Conservation (phyloP, 1,140 invertebrate species). For the Cylas formicarius region DNA sequence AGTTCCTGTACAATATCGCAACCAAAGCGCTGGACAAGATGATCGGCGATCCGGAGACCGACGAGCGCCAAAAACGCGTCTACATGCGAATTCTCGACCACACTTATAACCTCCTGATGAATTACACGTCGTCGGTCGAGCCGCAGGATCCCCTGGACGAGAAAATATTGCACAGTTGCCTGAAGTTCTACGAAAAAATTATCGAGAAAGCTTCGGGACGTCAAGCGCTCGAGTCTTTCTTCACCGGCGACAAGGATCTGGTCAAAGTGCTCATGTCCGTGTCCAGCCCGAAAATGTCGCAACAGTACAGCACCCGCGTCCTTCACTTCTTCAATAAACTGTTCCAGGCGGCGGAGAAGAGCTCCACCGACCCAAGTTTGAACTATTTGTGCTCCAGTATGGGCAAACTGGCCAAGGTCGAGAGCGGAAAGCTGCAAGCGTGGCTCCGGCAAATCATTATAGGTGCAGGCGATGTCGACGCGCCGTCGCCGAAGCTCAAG, state of each 20-base stretch:
- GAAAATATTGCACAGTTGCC: slow-evolving; percentile 59
- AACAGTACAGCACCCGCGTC: slow-evolving; percentile 68
- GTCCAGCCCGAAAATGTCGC: slow-evolving; percentile 57
- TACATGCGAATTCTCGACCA: slow-evolving; percentile 57
- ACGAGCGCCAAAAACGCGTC: slow-evolving; percentile 55
- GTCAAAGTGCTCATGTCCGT: slow-evolving; percentile 69
- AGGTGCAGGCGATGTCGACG: slow-evolving; percentile 45
- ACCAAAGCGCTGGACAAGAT: slow-evolving; percentile 59
- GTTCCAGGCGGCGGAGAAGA: slow-evolving; percentile 58
- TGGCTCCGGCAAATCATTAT: slow-evolving; percentile 65
- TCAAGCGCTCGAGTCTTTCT: slow-evolving; percentile 74
- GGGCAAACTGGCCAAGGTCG: slow-evolving; percentile 57
- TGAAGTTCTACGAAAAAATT: slow-evolving; percentile 77
- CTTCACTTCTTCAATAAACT: slow-evolving; percentile 75
- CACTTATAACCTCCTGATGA: slow-evolving; percentile 62
- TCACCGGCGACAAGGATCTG: slow-evolving; percentile 54
- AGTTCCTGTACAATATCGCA: slow-evolving; percentile 61
- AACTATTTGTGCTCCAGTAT: slow-evolving; percentile 64
- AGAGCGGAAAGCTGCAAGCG: slow-evolving; percentile 55
- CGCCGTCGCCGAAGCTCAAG: slow-evolving; percentile 28
- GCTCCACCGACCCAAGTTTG: slow-evolving; percentile 52
- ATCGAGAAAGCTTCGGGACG: slow-evolving; percentile 72
- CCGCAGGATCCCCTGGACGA: slow-evolving; percentile 49
- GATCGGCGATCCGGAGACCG: slow-evolving; percentile 55
- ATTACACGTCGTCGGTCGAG: slow-evolving; percentile 40